Base-by-base conservation (phyloP, 2,113 vertebrate species). In the Morphnarchus princeps region DNA sequence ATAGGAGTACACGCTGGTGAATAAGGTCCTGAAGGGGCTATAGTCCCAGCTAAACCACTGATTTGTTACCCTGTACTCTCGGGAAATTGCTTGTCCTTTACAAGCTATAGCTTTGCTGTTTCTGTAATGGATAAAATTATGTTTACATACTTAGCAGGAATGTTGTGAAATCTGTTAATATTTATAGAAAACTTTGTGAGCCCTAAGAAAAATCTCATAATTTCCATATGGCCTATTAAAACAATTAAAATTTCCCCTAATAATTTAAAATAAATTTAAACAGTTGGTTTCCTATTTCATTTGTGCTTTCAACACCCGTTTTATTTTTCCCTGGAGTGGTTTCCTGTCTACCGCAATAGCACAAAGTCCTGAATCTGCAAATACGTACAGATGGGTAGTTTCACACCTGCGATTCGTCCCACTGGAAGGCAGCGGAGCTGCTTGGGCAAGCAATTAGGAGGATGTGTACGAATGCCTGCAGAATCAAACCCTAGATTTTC, bases 331-430 rank as follows among this genome's bases (percentile, higher is more conserved):
- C 47, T 25, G 4, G 47, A 45, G 94, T 36, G 42, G 42, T n/a
- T 92, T 93, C 32, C 65, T 72, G 80, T 63, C 82, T 83, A 13
- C 43, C 4, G n/a, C 86, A 90, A 32, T 7, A 71, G 47, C 69
- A 78, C 36, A 31, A 83, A 92, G 52, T 71, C 80, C 92, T 97
- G 94, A 96, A 78, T 93, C 79, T 92, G 88, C 95, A 96, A 80
- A 93, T 86, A 42, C 0, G 0, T 58, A 62, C 59, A 93, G 92
- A 91, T 73, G 93, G 88, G 82, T 63, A 88, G 85, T 83, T 82
- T 34, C 78, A 63, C 71, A 86, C 92, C 79, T 86, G 66, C 0
- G 6, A 81, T 76, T 54, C 0, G 1, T 94, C 93, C 71, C 84
- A n/a, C 74, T 7, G 87, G 84, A 92, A 86, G 38, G 69, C 79